phyloP scores from a whole-genome alignment of 2,888 invertebrate genomes.

The Artemia sinica region DNA sequence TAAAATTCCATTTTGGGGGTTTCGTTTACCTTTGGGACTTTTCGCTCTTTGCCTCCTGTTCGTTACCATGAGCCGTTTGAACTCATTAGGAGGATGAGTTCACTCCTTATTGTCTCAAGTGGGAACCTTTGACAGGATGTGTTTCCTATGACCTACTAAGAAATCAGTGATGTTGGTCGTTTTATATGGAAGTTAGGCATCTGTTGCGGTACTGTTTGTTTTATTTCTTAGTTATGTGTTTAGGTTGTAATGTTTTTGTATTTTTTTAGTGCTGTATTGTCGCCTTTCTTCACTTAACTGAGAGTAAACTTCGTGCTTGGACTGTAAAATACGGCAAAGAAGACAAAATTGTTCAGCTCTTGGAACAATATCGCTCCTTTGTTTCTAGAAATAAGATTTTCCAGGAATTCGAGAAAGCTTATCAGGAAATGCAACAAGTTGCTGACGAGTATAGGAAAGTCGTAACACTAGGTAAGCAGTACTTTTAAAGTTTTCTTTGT shows the following conservation, averaged over 20 bases:
- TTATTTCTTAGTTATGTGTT: constrained; percentile 14
- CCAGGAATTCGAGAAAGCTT: constrained; percentile 82
- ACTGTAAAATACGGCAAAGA: constrained; percentile 70
- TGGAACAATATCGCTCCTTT: constrained; percentile 77
- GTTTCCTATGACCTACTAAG: no score
- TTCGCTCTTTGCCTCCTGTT: no score
- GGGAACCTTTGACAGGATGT: no score
- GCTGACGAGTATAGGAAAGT: constrained; percentile 74
- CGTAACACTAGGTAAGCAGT: constrained; percentile 50
- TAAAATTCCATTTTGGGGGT: no score
- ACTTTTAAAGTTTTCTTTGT: background rate
- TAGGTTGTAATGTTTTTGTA: constrained; percentile 16
- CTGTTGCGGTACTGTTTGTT: no score
- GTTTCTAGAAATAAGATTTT: constrained; percentile 81
- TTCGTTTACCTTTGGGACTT: no score
- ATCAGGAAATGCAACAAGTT: constrained; percentile 75
- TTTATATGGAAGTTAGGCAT: no score
- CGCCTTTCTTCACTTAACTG: constrained; percentile 73
- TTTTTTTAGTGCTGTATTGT: constrained; percentile 57
- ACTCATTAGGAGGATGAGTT: no score
- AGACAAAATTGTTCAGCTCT: constrained; percentile 59
- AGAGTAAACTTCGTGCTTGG: constrained; percentile 73
- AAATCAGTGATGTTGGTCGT: no score
- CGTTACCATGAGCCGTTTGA: no score
- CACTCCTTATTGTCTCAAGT: no score